Conservation (phyloP, 2,888 invertebrate genomes). For the Torymus aiolomorphi region DNA sequence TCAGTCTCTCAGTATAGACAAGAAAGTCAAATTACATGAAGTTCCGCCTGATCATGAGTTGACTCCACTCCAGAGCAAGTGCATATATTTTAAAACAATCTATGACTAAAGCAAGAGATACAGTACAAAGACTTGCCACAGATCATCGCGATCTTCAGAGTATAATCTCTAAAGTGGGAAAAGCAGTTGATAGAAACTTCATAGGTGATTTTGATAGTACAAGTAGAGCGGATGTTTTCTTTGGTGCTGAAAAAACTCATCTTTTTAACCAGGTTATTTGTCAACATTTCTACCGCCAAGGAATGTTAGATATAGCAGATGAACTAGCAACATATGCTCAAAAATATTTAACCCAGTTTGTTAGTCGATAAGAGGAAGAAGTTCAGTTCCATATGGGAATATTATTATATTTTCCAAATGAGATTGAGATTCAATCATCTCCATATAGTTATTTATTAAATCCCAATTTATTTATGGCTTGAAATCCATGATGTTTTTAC, state of each 20-base stretch:
- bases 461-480: constrained; percentile 85
- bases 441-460: constrained; percentile 87
- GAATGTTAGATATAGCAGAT: constrained; percentile 94
- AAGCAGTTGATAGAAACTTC: constrained; percentile 96
- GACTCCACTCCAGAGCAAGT: constrained; percentile 84
- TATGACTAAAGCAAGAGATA: constrained; percentile 87
- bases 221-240: constrained; percentile 89
- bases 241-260: constrained; percentile 82
- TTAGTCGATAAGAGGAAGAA: constrained; percentile 86
- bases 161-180: constrained; percentile 94
- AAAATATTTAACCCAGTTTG: constrained; percentile 88
- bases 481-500: constrained; percentile 91
- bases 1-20: too few relatives aligned
- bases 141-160: constrained; percentile 90
- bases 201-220: constrained; percentile 93
- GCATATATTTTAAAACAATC: constrained; percentile 84
- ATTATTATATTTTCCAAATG: constrained; percentile 85
- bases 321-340: constrained; percentile 89
- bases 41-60: constrained; percentile 83
- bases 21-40: too few relatives aligned
- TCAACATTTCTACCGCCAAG: constrained; percentile 96
- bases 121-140: constrained; percentile 87
- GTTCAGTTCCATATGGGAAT: constrained; percentile 92
- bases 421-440: constrained; percentile 85
- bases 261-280: constrained; percentile 91